Evolutionary conservation across 2,113 vertebrate species (phyloP).

Genomic region (Caretta caretta): DNA sequence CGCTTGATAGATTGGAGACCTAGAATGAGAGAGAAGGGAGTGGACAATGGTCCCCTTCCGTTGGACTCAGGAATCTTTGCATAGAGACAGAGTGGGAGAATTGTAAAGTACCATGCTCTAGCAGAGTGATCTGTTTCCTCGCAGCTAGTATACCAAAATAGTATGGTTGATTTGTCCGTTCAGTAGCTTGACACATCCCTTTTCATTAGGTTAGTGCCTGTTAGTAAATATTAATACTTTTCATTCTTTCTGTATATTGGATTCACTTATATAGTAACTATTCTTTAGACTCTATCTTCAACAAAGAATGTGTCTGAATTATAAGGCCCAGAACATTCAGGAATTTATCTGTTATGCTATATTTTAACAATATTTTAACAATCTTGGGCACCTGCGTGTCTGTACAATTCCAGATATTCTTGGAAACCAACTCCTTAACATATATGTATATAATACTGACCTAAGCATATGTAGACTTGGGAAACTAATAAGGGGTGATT

Average conservation of each 20-base stretch:
- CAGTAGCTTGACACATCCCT: not conserved
- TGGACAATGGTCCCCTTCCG: not conserved
- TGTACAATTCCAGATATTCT: not conserved
- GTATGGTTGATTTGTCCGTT: not conserved
- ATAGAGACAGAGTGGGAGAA: not conserved
- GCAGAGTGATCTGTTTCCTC: not conserved
- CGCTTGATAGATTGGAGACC: not conserved
- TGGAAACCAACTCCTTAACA: not conserved
- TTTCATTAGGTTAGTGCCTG: not conserved
- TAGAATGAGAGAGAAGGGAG: not conserved
- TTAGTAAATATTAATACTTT: not conserved
- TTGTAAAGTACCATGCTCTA: not conserved
- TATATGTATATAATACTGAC: not conserved
- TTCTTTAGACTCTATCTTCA: not conserved
- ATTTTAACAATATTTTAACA: not conserved
- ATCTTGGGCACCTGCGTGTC: not conserved
- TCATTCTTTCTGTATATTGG: not conserved
- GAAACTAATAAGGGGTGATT: not conserved
- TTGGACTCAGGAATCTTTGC: not conserved
- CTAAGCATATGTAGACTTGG: not conserved
- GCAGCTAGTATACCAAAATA: not conserved
- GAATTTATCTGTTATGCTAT: not conserved
- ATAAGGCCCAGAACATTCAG: not conserved
- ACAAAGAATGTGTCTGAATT: not conserved
- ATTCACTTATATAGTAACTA: not conserved